Evolutionary conservation across 2,797 vertebrate species (phyloP).

Genomic region (Gymnoscopelus microlampas): DNA sequence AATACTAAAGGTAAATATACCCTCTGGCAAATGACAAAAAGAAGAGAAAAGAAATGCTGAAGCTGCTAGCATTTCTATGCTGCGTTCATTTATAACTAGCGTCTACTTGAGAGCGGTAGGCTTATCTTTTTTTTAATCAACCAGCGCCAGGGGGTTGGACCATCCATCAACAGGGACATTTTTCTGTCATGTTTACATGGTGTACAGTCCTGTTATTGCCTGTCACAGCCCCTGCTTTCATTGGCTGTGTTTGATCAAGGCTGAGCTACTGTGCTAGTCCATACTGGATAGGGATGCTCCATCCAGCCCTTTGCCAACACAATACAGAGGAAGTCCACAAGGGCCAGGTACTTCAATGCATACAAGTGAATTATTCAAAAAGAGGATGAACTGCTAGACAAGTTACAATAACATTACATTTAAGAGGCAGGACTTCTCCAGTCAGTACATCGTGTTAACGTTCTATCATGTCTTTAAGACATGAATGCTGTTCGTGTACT

Average conservation of each 20-base stretch:
- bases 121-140: constrained; percentile 22
- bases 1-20: constrained; percentile 32
- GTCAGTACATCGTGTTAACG: no score
- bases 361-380: not conserved
- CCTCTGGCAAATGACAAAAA: constrained; percentile 16
- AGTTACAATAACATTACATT: no score
- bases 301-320: constrained; percentile 19
- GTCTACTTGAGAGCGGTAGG: constrained; percentile 36
- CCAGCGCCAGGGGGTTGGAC: constrained; percentile 14
- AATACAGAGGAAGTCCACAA: not conserved
- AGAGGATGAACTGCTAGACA: no score
- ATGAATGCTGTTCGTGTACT: no score
- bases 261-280: constrained; percentile 24
- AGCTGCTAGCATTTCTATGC: constrained; percentile 21
- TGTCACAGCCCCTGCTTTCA: constrained; percentile 20
- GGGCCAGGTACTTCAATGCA: constrained; percentile 30
- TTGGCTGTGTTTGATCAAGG: constrained; percentile 39
- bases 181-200: constrained; percentile 47
- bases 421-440: no score
- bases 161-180: constrained; percentile 40
- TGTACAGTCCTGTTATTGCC: constrained; percentile 44
- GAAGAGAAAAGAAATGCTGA: constrained; percentile 18
- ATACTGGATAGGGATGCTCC: constrained; percentile 31
- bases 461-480: no score
- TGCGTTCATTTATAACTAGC: constrained; percentile 13